Evolutionary conservation across 1,140 invertebrate genomes (phyloP).

Genomic region (Drosophila saltans): DNA sequence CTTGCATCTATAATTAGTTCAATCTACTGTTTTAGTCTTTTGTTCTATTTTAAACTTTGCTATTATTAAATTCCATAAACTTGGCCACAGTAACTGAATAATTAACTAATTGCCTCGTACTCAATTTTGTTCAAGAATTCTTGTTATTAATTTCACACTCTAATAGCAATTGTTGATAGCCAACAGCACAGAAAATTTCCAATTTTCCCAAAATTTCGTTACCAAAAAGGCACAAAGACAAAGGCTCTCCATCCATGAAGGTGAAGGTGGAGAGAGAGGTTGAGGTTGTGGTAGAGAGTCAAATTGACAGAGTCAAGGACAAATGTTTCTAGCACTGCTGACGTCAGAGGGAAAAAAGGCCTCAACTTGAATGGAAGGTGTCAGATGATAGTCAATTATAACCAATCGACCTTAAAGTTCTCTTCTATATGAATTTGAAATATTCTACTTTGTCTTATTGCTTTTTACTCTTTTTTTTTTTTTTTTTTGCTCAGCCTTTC

Average conservation of each 20-base stretch:
- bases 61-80: background rate
- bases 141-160: conserved; percentile 65
- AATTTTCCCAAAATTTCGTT: background rate
- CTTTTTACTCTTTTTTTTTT: background rate
- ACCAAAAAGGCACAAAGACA: background rate
- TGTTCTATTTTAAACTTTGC: conserved; percentile 1
- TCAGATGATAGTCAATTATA: conserved; percentile 12
- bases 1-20: background rate
- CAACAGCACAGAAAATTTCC: background rate
- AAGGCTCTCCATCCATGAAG: background rate
- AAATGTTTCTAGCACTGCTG: background rate
- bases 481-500: background rate
- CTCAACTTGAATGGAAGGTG: conserved; percentile 10
- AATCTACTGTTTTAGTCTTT: background rate
- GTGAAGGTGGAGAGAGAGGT: background rate
- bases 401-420: conserved; percentile 7
- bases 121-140: background rate
- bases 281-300: background rate
- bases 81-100: background rate
- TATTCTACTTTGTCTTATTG: background rate
- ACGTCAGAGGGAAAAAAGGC: conserved; percentile 3
- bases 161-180: conserved; percentile 60
- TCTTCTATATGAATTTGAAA: background rate
- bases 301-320: conserved; percentile 5
- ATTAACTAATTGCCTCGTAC: conserved; percentile 1